Conservation (phyloP, 2,113 vertebrate genomes). For the Myiopsitta monachus region DNA sequence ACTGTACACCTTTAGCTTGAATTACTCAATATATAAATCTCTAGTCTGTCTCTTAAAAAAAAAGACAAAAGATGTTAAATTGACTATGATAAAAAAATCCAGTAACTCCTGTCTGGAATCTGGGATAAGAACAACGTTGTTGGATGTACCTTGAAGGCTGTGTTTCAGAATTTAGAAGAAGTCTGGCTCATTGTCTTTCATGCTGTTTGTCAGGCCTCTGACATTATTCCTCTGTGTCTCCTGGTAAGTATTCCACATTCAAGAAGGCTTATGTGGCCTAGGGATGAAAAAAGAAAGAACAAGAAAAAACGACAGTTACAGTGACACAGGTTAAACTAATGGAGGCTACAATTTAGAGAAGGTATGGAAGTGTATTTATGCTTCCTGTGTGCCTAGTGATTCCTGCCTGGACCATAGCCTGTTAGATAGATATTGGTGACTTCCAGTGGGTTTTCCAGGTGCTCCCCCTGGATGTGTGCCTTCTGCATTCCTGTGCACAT, state of each 20-base stretch:
- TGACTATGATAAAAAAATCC: neutral
- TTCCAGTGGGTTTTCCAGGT: neutral
- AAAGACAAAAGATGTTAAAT: neutral
- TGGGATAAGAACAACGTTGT: neutral
- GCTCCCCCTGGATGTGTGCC: neutral
- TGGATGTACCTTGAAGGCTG: neutral
- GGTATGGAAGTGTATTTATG: neutral
- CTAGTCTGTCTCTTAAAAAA: neutral
- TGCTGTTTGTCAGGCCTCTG: neutral
- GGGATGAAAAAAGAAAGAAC: neutral
- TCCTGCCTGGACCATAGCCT: neutral
- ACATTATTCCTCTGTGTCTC: slow-evolving; percentile 8
- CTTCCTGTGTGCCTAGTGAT: neutral
- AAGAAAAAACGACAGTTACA: neutral
- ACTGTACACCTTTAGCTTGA: neutral
- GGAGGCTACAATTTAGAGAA: neutral
- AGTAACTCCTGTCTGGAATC: neutral
- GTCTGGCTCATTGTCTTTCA: slow-evolving; percentile 4
- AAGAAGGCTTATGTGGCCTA: neutral
- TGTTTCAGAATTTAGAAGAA: slow-evolving; percentile 13
- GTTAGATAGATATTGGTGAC: neutral
- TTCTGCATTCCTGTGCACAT: neutral
- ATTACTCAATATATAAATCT: neutral
- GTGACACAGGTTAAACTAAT: slow-evolving; percentile 28
- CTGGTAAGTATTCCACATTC: slow-evolving; percentile 27